Base-by-base conservation (phyloP, 1,140 invertebrate species). In the Diabrotica virgifera region DNA sequence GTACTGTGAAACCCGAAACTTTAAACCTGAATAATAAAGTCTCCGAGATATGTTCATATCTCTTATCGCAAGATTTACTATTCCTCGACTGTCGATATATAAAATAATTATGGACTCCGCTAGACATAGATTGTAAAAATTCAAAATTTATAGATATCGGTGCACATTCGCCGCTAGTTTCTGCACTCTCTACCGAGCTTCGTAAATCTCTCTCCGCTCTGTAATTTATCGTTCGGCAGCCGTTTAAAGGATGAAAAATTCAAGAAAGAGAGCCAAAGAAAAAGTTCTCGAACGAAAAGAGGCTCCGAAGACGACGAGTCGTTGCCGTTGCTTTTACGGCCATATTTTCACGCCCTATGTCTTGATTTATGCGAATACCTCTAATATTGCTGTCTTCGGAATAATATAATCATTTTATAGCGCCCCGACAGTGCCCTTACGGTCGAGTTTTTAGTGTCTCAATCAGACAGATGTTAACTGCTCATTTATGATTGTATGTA, bases 341-440 rank as follows among this genome's bases (percentile, higher is more conserved):
- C 55, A 57, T 36, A 40, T 57, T 57, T 57, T 40, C 55, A 12
- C 5, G 36, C 36, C 5, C n/a, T 11, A 37, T 36, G 35, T n/a
- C n/a, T 57, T 57, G 55, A 57, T 57, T 57, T 57, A 57, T 57
- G 55, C 36, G 55, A 57, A 35, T 57, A 36, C 12, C 36, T 37
- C 10, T n/a, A 36, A 57, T 57, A 36, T 57, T 57, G 55, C 55
- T 57, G 55, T 36, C 24, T 36, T 37, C 35, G 37, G 24, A 46
- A 46, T 46, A 8, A 46, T 46, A 46, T 46, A 46, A 46, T 46
- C 40, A n/a, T 46, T 10, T 46, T 46, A 46, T 24, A 24, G 24
- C 24, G 24, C 24, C n/a, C n/a, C 24, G 4, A 4, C 1, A 24
- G 24, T 24, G 24, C 24, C 24, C 24, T 24, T 24, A 24, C 24